Evolutionary conservation across 2,113 vertebrate genomes (phyloP).

Genomic region (Dromaius novaehollandiae): DNA sequence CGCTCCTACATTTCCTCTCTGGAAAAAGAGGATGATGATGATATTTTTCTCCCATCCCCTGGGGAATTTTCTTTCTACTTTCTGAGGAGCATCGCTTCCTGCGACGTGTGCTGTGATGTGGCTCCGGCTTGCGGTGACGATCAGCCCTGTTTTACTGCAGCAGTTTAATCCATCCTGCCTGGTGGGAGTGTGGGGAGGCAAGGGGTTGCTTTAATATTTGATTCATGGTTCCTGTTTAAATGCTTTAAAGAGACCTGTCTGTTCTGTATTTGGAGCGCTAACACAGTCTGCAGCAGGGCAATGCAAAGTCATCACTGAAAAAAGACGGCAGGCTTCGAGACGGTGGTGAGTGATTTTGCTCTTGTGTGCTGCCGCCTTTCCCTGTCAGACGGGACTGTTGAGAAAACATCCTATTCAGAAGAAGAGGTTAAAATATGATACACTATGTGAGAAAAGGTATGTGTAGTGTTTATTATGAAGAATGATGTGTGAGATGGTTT

Average conservation of each 20-base stretch:
- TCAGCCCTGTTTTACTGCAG: background rate
- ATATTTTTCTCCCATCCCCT: background rate
- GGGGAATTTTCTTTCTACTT: background rate
- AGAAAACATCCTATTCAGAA: rapidly evolving
- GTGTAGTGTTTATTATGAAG: background rate
- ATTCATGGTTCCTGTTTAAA: background rate
- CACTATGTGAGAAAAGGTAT: background rate
- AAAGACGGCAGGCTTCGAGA: background rate
- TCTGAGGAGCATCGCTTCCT: background rate
- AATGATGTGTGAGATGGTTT: background rate
- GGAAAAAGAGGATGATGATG: background rate
- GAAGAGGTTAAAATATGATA: background rate
- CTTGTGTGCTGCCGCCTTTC: background rate
- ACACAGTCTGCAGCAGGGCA: background rate
- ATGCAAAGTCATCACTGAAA: background rate
- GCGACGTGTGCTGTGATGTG: background rate
- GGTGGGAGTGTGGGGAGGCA: no score
- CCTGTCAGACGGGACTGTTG: rapidly evolving
- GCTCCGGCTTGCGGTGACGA: background rate
- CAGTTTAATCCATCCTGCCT: background rate
- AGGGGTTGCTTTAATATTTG: background rate
- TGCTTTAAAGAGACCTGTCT: background rate
- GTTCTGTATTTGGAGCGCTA: background rate
- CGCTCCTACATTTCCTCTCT: background rate
- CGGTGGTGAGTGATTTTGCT: background rate